Evolutionary conservation across 2,888 invertebrate genomes (phyloP).

Genomic region (Uropetala carovei): DNA sequence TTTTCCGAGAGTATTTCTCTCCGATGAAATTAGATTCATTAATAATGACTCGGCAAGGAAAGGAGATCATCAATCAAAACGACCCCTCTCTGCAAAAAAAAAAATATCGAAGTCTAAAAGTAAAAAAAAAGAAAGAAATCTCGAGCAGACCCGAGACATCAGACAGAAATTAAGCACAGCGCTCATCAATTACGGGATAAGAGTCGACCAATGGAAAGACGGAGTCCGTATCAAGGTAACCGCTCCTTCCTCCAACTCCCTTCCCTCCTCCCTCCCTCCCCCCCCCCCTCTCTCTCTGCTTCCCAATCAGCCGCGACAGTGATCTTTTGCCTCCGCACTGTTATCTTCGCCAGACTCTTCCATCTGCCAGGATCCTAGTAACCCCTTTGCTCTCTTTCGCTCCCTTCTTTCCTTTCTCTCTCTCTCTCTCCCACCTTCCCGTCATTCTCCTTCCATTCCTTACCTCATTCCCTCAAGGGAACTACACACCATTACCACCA

Average conservation of each 20-base stretch:
- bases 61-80: background rate
- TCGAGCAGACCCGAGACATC: background rate
- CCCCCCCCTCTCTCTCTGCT: background rate
- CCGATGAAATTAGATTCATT: slow-evolving; percentile 24
- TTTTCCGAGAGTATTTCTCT: background rate
- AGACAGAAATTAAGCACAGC: background rate
- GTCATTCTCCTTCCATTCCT: background rate
- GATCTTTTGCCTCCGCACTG: background rate
- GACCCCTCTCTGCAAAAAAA: background rate
- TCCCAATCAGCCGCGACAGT: background rate
- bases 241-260: background rate
- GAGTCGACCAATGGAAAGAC: background rate
- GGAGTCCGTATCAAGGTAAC: background rate
- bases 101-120: background rate
- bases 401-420: background rate
- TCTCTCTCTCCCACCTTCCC: background rate
- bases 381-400: background rate
- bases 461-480: too few relatives aligned
- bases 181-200: background rate
- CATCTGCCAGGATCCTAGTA: background rate
- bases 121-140: background rate
- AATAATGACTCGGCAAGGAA: background rate
- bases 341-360: background rate
- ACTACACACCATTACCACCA: too few relatives aligned
- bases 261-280: background rate